Base-by-base conservation (phyloP, 23 tunicate species). In the Oikopleura dioica region DNA sequence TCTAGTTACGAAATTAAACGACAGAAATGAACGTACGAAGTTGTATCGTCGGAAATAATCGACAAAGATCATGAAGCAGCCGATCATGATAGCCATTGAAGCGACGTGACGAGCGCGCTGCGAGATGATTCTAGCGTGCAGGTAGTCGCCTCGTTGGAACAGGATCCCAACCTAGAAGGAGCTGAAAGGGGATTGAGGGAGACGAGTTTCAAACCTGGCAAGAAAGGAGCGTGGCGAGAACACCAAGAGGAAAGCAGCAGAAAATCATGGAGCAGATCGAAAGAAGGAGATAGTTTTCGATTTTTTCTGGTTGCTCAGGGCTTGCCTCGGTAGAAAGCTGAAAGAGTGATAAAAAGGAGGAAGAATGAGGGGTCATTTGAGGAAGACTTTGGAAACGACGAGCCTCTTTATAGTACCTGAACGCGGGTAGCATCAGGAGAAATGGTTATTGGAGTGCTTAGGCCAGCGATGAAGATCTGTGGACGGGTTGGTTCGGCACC, bases 201-300 rank as follows among this genome's bases (percentile, higher is more conserved):
- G 26, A 31, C 72, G 33, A 63, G 16, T n/a, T n/a, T n/a, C 72
- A 63, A 21, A 63, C 72, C 72, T 63, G 72, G 72, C 72, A 63
- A 21, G 72, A 63, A 16, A 63, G 72, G 2, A 63, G 30, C 2
- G 72, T 63, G 26, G 72, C 72, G 33, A 63, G 16, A 23, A 63
- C 2, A 16, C 72, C 72, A 4, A 63, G 33, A 63, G 72, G 72
- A 2, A 63, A 16, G 33, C 72, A 63, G 26, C 72, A 63, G 26
- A 23, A 63, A 2, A 63, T 5, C 33, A 63, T 23, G 30, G 72
- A 12, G 26, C 16, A 63, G 29, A 63, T 24, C 32, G 72, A 63
- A 2, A 63, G 33, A 21, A 63, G 2, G 30, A 63, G 26, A 63
- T 63, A 63, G 33, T 31, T 63, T 28, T 63, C 72, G 33, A 63